Conservation (phyloP, 2,888 invertebrate genomes). For the Malthinus flaveolus region DNA sequence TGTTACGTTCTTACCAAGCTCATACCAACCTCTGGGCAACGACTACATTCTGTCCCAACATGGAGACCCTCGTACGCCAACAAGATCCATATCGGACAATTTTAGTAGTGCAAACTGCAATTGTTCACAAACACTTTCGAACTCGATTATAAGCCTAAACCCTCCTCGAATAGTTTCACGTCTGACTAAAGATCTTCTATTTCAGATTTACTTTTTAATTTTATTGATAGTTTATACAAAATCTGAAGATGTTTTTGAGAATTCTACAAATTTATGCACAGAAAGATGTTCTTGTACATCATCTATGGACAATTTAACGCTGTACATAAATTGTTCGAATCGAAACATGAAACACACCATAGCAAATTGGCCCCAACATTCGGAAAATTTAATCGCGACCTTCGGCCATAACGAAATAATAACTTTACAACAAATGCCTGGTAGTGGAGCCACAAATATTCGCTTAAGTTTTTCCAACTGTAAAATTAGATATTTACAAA, state of each 20-base stretch:
- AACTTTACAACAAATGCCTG: slow-evolving; percentile 55
- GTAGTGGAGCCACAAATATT: slow-evolving; percentile 54
- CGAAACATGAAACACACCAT: slow-evolving; percentile 40
- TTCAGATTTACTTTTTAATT: too few species aligned
- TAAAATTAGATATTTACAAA: slow-evolving; percentile 57
- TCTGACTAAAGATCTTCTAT: too few species aligned
- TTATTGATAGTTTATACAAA: neutral
- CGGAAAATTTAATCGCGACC: slow-evolving; percentile 57
- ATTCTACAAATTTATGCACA: slow-evolving; percentile 34
- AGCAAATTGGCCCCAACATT: slow-evolving; percentile 50
- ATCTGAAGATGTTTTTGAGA: slow-evolving; percentile 29
- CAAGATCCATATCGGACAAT: too few species aligned
- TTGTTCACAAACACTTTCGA: too few species aligned
- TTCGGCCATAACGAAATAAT: slow-evolving; percentile 62
- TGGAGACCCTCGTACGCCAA: too few species aligned
- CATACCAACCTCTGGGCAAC: too few species aligned
- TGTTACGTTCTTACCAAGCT: too few species aligned
- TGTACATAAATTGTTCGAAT: slow-evolving; percentile 44
- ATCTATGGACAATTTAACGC: slow-evolving; percentile 32
- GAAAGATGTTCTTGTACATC: slow-evolving; percentile 42
- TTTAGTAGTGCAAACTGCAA: too few species aligned
- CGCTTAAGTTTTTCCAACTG: slow-evolving; percentile 61
- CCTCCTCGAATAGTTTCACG: too few species aligned
- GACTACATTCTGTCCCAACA: too few species aligned
- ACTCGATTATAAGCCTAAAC: too few species aligned